phyloP scores from a whole-genome alignment of 2,888 invertebrate species.

The Eilema griseolum region DNA sequence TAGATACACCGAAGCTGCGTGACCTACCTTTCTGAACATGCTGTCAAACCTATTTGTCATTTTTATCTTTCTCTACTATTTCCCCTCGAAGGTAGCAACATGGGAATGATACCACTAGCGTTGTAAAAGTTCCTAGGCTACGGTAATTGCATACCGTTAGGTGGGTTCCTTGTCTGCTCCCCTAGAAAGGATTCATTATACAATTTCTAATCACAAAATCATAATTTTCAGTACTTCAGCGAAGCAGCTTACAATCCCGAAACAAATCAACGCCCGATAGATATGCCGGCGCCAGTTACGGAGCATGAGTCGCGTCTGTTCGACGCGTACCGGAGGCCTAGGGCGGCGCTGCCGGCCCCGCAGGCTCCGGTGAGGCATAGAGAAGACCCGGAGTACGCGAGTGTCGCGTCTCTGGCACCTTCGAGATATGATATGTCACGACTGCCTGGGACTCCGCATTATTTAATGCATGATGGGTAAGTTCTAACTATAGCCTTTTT shows the following conservation, averaged over 20 bases:
- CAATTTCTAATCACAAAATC: not conserved
- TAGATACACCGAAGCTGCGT: no score
- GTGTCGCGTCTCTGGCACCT: slow-evolving; percentile 77
- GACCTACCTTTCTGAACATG: no score
- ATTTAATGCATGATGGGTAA: slow-evolving; percentile 81
- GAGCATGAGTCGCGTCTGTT: slow-evolving; percentile 85
- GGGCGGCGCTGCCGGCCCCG: slow-evolving; percentile 75
- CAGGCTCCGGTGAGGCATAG: slow-evolving; percentile 70
- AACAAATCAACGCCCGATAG: slow-evolving; percentile 90
- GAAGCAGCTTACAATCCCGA: slow-evolving; percentile 96
- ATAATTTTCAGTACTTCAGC: slow-evolving; percentile 91
- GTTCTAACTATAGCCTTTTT: slow-evolving; percentile 10
- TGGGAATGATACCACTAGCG: not conserved
- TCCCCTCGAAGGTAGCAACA: not conserved
- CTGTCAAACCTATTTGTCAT: not conserved
- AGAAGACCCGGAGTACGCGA: slow-evolving; percentile 82
- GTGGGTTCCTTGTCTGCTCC: not conserved
- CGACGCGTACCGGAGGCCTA: slow-evolving; percentile 80
- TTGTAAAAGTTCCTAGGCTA: not conserved
- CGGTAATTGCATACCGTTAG: not conserved
- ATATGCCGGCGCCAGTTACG: slow-evolving; percentile 81
- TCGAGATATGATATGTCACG: slow-evolving; percentile 72
- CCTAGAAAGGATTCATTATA: not conserved
- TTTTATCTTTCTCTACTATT: not conserved
- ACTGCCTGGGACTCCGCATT: slow-evolving; percentile 69